Percentiles rank a stretch among this genome's conserved stretches.
phyloP scores from a whole-genome alignment of 2,888 invertebrate genomes.

The Andrena trimmerana region DNA sequence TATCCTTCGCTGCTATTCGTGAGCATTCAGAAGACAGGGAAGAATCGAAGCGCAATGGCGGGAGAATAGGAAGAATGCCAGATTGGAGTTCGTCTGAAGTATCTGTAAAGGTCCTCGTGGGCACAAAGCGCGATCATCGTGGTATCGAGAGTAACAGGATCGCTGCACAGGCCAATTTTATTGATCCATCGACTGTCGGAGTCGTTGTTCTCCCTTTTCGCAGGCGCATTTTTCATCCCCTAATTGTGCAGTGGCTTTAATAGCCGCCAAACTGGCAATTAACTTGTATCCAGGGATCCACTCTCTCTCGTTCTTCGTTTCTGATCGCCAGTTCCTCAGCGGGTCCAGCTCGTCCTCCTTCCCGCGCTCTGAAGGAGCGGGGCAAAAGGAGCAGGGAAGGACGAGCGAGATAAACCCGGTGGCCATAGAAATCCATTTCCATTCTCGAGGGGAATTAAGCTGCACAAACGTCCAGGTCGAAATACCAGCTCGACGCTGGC shows the following conservation, averaged over 20 bases:
- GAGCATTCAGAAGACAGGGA: background rate
- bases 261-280: constrained; percentile 62
- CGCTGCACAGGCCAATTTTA: constrained; percentile 65
- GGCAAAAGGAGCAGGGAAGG: background rate
- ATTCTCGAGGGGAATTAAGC: constrained; percentile 65
- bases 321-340: background rate
- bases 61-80: constrained; percentile 9
- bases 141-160: constrained; percentile 61
- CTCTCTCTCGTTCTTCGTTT: constrained; percentile 7
- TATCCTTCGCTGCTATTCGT: background rate
- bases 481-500: constrained; percentile 35
- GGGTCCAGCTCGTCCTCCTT: constrained; percentile 9
- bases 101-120: constrained; percentile 5
- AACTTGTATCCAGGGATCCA: constrained; percentile 40
- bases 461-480: constrained; percentile 45
- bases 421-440: constrained; percentile 58
- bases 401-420: constrained; percentile 15
- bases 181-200: constrained; percentile 64
- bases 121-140: constrained; percentile 58
- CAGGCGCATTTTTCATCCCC: constrained; percentile 33
- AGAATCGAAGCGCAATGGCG: background rate
- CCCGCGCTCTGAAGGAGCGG: background rate
- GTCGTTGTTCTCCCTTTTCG: constrained; percentile 24
- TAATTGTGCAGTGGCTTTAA: constrained; percentile 58
- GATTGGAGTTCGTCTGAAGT: constrained; percentile 15